Evolutionary conservation across 2,113 vertebrate species (phyloP).

Genomic region (Thymallus thymallus): DNA sequence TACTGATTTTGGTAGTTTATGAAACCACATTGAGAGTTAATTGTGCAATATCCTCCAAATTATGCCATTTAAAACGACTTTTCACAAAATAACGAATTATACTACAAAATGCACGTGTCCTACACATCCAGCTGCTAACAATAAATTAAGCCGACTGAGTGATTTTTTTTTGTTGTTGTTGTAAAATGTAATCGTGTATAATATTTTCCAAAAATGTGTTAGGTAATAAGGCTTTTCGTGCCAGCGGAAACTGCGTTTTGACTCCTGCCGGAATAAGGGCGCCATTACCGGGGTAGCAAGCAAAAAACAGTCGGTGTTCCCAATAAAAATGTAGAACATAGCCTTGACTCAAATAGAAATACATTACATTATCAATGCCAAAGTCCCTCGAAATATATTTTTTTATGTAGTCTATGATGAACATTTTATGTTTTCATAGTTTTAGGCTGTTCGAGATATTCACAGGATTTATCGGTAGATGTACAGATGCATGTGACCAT

Average conservation of each 20-base stretch:
- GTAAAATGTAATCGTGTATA: background rate
- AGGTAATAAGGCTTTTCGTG: slow-evolving; percentile 12
- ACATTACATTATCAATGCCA: background rate
- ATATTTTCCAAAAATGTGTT: background rate
- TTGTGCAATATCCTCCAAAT: background rate
- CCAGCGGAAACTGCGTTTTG: slow-evolving; percentile 69
- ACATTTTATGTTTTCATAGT: background rate
- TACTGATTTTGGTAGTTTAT: background rate
- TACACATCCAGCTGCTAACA: background rate
- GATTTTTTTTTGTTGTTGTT: background rate
- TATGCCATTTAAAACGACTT: background rate
- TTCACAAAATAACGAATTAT: slow-evolving; percentile 30
- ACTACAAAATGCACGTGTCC: slow-evolving; percentile 28
- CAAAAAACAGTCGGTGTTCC: slow-evolving; percentile 40
- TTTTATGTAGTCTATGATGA: no score
- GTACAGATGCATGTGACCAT: background rate
- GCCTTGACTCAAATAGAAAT: background rate
- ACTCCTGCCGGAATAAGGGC: slow-evolving; percentile 71
- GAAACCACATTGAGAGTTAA: background rate
- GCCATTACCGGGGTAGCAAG: slow-evolving; percentile 67
- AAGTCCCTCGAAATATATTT: background rate
- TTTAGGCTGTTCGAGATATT: background rate
- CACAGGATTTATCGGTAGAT: background rate
- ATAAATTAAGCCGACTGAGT: background rate
- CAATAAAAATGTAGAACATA: background rate